Evolutionary conservation across 2,888 invertebrate species (phyloP), one percentile per base, ranked within the genome.

Genomic region (Panorpa germanica): DNA sequence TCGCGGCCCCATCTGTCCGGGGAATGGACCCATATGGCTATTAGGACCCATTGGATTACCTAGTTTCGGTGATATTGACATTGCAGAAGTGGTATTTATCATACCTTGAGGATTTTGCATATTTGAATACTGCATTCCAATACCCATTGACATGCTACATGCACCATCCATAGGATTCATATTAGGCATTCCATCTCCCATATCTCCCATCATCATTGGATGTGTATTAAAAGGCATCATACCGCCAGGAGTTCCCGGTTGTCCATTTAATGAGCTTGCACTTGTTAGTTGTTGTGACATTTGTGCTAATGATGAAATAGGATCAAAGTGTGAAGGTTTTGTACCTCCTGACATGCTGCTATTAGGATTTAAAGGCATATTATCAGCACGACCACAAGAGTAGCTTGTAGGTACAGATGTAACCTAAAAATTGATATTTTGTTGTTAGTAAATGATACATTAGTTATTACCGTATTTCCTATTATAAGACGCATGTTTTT

Each of bases 211-310:
- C 35, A 52, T 40, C 50, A 55, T 55, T 4, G 59, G 58, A 27
- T 57, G 53, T 37, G 61, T 59, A 22, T 60, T 61, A 38, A 65
- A 65, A 23, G 59, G 59, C 55, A 65, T 59, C 61, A 66, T 63
- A 13, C 53, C 44, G 31, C 57, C 55, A 14, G 56, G 52, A 42
- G 43, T 58, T 9, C 23, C 38, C 22, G 61, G 59, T 37, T 64
- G 65, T 3, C 64, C 65, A 29, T 65, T 59, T 33, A 63, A 52
- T 10, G 69, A 63, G 42, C 63, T 65, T 10, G 68, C 60, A 45
- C 75, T 82, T 9, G 86, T 83, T 38, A 90, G 56, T 48, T 86
- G 85, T 46, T 90, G 88, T 37, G 85, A 85, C 90, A 90, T 90
- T 54, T 90, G 88, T 32, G 88, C 86, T 45, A 90, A 63, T 6